phyloP scores from a whole-genome alignment of 2,888 invertebrate species.

The Meteorus colon region DNA sequence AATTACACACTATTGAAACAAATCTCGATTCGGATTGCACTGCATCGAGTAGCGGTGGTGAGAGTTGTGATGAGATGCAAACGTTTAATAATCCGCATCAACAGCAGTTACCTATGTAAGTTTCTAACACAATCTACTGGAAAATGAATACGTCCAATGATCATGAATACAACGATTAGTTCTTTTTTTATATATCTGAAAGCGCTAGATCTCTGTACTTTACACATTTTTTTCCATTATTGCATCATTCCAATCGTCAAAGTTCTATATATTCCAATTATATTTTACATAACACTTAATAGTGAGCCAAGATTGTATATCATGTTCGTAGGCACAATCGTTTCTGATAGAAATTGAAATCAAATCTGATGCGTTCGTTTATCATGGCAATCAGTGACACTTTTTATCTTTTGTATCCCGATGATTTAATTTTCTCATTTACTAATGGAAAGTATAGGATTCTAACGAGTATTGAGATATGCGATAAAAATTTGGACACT shows the following conservation, averaged over 20 bases:
- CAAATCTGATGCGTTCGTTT: background rate
- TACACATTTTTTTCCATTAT: slow-evolving; percentile 34
- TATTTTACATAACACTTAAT: slow-evolving; percentile 21
- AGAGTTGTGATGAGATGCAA: slow-evolving; percentile 93
- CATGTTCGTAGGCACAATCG: slow-evolving; percentile 3
- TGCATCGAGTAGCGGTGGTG: slow-evolving; percentile 94
- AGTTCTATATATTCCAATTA: background rate
- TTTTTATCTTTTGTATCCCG: background rate
- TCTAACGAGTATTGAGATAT: background rate
- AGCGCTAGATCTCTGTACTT: background rate
- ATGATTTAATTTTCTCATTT: background rate
- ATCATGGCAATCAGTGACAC: background rate
- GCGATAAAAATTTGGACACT: background rate
- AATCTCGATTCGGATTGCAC: slow-evolving; percentile 95
- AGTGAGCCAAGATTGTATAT: slow-evolving; percentile 12
- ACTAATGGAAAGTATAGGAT: background rate
- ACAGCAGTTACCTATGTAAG: slow-evolving; percentile 87
- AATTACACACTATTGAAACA: slow-evolving; percentile 83
- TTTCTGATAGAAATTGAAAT: background rate
- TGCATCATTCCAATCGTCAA: slow-evolving; percentile 44
- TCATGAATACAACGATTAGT: background rate
- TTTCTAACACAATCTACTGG: slow-evolving; percentile 61
- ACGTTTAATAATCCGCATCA: slow-evolving; percentile 85
- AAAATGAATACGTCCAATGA: slow-evolving; percentile 14
- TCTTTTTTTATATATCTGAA: background rate